Evolutionary conservation across 2,113 vertebrate genomes (phyloP).

Genomic region (Ceyx cyanopectus): DNA sequence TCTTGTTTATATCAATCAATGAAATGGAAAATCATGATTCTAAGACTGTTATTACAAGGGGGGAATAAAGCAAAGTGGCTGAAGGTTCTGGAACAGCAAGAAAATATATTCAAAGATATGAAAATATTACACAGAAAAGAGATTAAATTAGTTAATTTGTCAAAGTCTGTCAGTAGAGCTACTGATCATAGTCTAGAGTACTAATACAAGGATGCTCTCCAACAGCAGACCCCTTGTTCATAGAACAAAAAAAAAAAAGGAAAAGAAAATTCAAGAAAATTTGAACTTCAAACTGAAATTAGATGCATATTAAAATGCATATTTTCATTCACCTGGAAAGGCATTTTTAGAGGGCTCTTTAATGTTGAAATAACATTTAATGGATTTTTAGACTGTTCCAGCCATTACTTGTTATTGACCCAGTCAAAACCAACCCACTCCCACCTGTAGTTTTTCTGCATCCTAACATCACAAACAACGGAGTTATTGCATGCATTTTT

Average conservation of each 20-base stretch:
- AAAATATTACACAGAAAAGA: background rate
- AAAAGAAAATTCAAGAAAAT: background rate
- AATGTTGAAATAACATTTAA: background rate
- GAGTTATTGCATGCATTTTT: background rate
- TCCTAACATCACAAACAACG: background rate
- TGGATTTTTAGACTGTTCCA: background rate
- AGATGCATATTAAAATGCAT: background rate
- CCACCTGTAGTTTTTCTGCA: background rate
- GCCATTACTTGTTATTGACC: background rate
- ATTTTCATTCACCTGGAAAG: background rate
- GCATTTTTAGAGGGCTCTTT: background rate
- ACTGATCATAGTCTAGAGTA: background rate
- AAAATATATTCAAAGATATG: background rate
- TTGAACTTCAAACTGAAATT: background rate
- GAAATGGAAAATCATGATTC: background rate
- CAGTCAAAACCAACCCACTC: background rate
- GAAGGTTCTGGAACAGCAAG: background rate
- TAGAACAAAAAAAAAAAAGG: background rate
- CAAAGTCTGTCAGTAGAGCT: background rate
- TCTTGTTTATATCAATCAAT: background rate
- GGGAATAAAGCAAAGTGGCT: background rate
- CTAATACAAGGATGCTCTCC: fast-evolving
- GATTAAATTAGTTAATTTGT: background rate
- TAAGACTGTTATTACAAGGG: background rate
- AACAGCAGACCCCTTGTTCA: background rate